phyloP scores from a whole-genome alignment of 2,113 vertebrate genomes.

The Antechinus stuartii region DNA sequence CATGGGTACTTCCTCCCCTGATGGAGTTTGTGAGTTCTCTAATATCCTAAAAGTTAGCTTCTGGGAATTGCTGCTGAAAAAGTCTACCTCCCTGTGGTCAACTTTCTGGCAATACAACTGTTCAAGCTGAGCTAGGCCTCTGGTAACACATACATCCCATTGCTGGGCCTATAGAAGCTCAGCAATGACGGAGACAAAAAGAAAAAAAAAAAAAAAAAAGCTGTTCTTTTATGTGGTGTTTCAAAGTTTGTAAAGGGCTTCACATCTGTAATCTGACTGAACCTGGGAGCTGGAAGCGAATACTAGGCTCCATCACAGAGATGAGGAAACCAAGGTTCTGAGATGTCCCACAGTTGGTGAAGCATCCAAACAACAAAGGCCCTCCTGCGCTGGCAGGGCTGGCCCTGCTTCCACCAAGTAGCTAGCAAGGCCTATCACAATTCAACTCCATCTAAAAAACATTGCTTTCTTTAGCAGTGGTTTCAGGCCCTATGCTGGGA shows the following conservation, averaged over 20 bases:
- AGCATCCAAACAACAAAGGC: not conserved
- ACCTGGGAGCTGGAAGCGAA: not conserved
- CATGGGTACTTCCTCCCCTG: not conserved
- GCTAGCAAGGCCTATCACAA: not conserved
- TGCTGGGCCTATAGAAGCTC: not conserved
- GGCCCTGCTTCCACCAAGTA: not conserved
- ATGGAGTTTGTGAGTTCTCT: not conserved
- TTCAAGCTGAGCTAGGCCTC: not conserved
- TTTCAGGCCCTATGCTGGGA: not conserved
- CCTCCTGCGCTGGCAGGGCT: not conserved
- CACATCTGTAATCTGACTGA: not conserved
- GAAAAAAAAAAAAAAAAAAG: not conserved
- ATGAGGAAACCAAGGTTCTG: not conserved
- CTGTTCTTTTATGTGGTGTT: not conserved
- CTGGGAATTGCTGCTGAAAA: not conserved
- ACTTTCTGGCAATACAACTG: not conserved
- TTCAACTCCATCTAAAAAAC: not conserved
- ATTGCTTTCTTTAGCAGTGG: not conserved
- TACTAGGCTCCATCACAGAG: not conserved
- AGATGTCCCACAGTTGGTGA: not conserved
- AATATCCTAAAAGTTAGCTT: not conserved
- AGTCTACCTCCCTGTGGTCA: not conserved
- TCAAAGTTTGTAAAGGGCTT: not conserved
- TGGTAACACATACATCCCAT: not conserved
- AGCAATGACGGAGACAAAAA: not conserved